These are phyloP conservation scores for Tympanuchus pallidicinctus DNA, from an alignment of 2,113 vertebrate genomes.

Conservation along the genomic window DNA sequence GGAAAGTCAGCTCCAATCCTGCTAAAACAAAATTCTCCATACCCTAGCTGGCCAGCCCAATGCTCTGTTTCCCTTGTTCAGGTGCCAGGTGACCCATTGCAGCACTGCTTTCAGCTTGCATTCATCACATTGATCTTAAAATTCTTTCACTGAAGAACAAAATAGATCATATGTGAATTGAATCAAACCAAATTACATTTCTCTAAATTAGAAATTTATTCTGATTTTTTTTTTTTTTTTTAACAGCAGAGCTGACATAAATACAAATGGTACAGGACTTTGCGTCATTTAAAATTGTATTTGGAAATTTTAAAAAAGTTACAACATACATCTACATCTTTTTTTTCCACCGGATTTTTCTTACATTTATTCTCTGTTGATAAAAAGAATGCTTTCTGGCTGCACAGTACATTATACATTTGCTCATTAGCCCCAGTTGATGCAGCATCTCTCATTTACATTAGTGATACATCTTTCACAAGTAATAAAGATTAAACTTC, in stretches of 20 bases:
- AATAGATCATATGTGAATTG: neutral
- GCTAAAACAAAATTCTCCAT: neutral
- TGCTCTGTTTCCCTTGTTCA: neutral
- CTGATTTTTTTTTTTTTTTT: neutral
- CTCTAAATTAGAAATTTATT: neutral
- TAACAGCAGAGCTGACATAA: neutral
- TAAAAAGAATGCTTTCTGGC: neutral
- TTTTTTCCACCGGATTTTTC: neutral
- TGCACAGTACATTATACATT: neutral
- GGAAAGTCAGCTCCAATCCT: neutral
- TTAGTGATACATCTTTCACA: neutral
- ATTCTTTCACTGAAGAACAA: neutral
- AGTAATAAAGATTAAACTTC: neutral
- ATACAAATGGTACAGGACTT: neutral
- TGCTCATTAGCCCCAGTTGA: neutral
- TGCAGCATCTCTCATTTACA: neutral
- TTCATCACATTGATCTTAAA: neutral
- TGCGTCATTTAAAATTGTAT: neutral
- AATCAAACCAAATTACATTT: neutral
- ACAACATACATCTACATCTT: neutral
- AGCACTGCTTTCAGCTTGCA: neutral
- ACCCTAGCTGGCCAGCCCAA: neutral
- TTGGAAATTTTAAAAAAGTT: too few relatives aligned
- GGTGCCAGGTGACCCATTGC: neutral
- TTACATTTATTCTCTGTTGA: neutral